Evolutionary conservation across 2,797 vertebrate species (phyloP).

Genomic region (Mormyrops attenuatus): DNA sequence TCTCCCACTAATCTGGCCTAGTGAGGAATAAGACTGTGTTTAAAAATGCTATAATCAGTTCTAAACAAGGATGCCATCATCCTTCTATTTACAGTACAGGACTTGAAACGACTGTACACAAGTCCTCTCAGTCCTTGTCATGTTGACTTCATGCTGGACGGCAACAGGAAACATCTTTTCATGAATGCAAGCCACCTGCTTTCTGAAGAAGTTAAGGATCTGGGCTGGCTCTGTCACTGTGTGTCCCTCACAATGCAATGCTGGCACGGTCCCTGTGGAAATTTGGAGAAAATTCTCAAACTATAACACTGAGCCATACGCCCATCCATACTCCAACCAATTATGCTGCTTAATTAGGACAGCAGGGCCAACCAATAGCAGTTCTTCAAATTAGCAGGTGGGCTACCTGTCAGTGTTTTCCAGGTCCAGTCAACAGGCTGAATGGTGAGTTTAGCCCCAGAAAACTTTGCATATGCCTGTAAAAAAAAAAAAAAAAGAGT

Average conservation of each 20-base stretch:
- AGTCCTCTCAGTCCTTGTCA: neutral
- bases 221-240: conserved; percentile 78
- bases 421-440: conserved; percentile 79
- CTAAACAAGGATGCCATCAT: neutral
- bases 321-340: neutral
- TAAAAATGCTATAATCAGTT: neutral
- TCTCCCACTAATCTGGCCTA: neutral
- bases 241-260: conserved; percentile 69
- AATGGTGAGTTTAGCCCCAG: conserved; percentile 76
- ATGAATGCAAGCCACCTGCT: conserved; percentile 62
- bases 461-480: conserved; percentile 88
- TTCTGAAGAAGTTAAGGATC: conserved; percentile 88
- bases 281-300: neutral
- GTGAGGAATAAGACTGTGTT: neutral
- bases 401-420: conserved; percentile 80
- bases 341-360: neutral
- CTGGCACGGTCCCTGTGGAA: conserved; percentile 72
- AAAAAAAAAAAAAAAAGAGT: conserved; percentile 6
- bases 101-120: neutral
- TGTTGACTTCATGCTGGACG: neutral
- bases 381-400: neutral
- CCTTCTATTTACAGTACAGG: neutral
- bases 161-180: neutral
- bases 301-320: neutral
- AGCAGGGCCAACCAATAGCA: neutral